phyloP scores from a whole-genome alignment of 2,888 invertebrate species.

The Hirtodrosophila confusa region DNA sequence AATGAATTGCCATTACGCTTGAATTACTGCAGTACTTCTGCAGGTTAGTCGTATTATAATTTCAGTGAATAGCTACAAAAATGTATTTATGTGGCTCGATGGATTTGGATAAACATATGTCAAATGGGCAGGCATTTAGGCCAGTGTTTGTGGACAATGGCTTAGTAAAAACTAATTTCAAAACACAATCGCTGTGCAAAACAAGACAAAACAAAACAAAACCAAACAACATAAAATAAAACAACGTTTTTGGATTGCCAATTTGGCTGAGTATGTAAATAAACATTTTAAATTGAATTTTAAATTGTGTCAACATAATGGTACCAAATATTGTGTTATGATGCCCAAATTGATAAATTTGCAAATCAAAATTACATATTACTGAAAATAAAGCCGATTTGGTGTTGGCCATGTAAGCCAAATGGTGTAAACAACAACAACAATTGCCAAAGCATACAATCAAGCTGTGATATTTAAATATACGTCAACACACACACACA shows the following conservation, averaged over 20 bases:
- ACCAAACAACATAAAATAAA: background rate
- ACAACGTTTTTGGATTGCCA: constrained; percentile 7
- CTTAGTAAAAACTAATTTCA: constrained; percentile 45
- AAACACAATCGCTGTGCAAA: constrained; percentile 29
- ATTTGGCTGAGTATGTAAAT: constrained; percentile 55
- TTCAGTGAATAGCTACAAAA: too few relatives aligned
- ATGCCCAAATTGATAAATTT: constrained; percentile 71
- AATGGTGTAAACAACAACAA: constrained; percentile 45
- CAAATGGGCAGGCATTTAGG: background rate
- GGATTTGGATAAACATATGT: too few relatives aligned
- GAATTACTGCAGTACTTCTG: too few relatives aligned
- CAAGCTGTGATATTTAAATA: constrained; percentile 52
- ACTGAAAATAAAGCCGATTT: constrained; percentile 30
- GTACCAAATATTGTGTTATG: constrained; percentile 64
- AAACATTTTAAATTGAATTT: constrained; percentile 71
- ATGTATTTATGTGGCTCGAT: too few relatives aligned
- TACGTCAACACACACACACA: constrained; percentile 17
- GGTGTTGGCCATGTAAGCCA: constrained; percentile 26
- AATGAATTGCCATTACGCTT: too few relatives aligned
- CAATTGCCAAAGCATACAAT: constrained; percentile 30
- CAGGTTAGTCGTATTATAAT: too few relatives aligned
- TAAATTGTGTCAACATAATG: constrained; percentile 67
- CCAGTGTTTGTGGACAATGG: constrained; percentile 44
- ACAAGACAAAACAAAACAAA: constrained; percentile 3
- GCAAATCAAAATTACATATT: constrained; percentile 70